Base-by-base conservation (phyloP, 2,113 vertebrate species). In the Phalacrocorax pelagicus region DNA sequence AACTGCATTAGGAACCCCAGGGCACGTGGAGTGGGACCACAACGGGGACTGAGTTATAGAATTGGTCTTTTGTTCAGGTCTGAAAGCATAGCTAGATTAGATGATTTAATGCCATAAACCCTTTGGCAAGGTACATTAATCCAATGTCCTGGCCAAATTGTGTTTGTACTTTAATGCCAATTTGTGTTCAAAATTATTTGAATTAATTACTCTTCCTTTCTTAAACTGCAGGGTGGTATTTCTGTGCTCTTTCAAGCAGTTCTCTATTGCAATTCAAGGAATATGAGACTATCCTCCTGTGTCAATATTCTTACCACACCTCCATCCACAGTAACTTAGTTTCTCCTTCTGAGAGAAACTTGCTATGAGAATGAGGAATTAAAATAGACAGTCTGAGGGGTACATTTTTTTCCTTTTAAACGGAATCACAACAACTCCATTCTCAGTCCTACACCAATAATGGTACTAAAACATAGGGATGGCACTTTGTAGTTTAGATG, bases 101-200 rank as follows among this genome's bases (percentile, higher is more conserved):
- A 95, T 69, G 40, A 92, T 75, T 94, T 91, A 87, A 92, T 65
- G 73, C 70, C 72, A 88, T 93, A 92, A 96, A 73, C 58, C 86
- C 87, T 95, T 92, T 94, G 81, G 95, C 91, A 94, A 94, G 66
- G 66, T 90, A 40, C 66, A 62, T 91, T 95, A 85, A 87, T 91
- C 36, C 26, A 1, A 23, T 17, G 38, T 92, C 81, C 65, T 73
- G 58, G 91, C 91, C 94, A 95, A 96, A 80, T 54, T 51, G 18
- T 62, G 54, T 61, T 94, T 62, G 57, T 42, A 69, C 36, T 81
- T 93, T 81, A 91, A 92, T 67, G 95, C 77, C 74, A 95, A 94
- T 70, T 94, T 91, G 57, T 91, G 57, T 72, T 91, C 81, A 94
- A 72, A 91, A 79, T 66, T 72, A 94, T 90, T 92, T 87, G 19